A percentile compares a stretch with the other conserved stretches of the same genome.
phyloP scores from a whole-genome alignment of 2,113 vertebrate species.

The Lanius collurio region DNA sequence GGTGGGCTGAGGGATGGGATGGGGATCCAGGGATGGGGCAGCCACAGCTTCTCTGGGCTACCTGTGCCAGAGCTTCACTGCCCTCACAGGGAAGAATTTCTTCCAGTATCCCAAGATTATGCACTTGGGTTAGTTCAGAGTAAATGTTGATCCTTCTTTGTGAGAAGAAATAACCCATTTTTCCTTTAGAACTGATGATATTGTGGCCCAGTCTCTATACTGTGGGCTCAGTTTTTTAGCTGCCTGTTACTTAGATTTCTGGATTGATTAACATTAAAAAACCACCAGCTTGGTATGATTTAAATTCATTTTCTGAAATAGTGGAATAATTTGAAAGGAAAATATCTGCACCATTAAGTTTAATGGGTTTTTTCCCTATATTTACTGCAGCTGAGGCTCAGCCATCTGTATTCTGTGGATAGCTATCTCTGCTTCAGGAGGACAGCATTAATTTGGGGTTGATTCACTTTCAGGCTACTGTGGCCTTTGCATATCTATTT shows the following conservation, averaged over 20 bases:
- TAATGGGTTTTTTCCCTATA: neutral
- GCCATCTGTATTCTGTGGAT: neutral
- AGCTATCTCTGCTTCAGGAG: neutral
- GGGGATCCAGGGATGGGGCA: neutral
- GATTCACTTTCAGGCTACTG: neutral
- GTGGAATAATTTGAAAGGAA: neutral
- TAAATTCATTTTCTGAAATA: neutral
- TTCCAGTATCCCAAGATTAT: neutral
- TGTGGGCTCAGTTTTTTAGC: neutral
- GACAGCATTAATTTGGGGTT: neutral
- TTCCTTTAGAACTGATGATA: neutral
- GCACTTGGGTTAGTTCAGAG: neutral
- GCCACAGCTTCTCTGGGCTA: neutral
- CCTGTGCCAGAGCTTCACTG: neutral
- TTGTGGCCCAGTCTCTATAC: neutral
- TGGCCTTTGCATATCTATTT: neutral
- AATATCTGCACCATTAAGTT: neutral
- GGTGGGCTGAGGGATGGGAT: neutral
- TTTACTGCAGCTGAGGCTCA: neutral
- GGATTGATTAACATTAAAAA: neutral
- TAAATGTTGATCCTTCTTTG: neutral
- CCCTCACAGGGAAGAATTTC: neutral
- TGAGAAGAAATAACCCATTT: neutral
- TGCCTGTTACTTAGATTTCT: neutral
- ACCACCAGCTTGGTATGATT: neutral